Conservation (phyloP, 2,888 invertebrate genomes). For the Erebia aethiops region DNA sequence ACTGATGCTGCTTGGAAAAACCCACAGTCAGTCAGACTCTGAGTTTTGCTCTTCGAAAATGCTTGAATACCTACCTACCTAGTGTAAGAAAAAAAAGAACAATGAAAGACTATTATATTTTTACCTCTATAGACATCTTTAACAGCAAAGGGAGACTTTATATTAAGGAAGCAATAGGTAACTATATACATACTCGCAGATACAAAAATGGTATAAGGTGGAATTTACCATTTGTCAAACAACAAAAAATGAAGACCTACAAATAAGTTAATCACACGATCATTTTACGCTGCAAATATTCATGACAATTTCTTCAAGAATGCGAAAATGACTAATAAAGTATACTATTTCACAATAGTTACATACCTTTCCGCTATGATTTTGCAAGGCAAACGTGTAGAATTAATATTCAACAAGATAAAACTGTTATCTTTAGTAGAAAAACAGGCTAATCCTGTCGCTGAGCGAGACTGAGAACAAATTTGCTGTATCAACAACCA, state of each 20-base stretch:
- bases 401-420: conserved; percentile 68
- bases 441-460: conserved; percentile 77
- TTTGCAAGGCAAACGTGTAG: conserved; percentile 60
- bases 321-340: conserved; percentile 37
- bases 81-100: no score
- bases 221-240: no score
- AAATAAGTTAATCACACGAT: background rate
- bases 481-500: conserved; percentile 79
- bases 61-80: no score
- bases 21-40: no score
- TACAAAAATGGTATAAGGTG: no score
- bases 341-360: conserved; percentile 35
- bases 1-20: no score
- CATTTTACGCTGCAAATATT: background rate
- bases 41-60: no score
- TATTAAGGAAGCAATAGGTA: no score
- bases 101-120: no score
- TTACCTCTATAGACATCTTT: no score
- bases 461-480: conserved; percentile 73
- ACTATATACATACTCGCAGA: no score
- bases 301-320: conserved; percentile 19
- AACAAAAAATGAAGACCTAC: background rate
- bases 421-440: conserved; percentile 73
- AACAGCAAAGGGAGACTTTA: no score
- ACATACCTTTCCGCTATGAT: conserved; percentile 42